These are phyloP conservation scores for Eupsilia transversa DNA, from an alignment of 2,888 invertebrate species.

Conservation along the genomic window DNA sequence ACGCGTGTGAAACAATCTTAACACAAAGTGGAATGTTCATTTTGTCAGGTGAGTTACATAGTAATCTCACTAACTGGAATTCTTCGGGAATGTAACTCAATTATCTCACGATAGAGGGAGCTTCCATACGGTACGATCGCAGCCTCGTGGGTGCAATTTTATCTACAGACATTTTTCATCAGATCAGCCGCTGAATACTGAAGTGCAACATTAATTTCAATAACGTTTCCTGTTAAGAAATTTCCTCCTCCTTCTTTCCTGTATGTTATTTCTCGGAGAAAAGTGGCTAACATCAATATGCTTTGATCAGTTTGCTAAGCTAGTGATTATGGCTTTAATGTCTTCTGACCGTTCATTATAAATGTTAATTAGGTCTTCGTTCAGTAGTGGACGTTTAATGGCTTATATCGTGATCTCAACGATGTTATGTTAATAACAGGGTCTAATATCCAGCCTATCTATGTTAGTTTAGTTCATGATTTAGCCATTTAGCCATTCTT, in stretches of 20 bases:
- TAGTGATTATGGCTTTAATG: constrained; percentile 4
- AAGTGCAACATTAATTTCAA: constrained; percentile 58
- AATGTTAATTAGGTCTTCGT: constrained; percentile 11
- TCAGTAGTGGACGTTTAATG: not conserved
- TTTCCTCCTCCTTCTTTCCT: not conserved
- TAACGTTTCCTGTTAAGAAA: constrained; percentile 26
- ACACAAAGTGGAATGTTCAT: constrained; percentile 37
- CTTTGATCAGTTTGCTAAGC: constrained; percentile 26
- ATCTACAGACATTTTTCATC: constrained; percentile 70
- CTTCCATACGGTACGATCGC: constrained; percentile 21
- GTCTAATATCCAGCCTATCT: not conserved
- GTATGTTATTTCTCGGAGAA: constrained; percentile 11
- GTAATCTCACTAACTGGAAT: constrained; percentile 61
- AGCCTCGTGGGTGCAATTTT: constrained; percentile 45
- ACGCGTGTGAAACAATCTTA: constrained; percentile 5
- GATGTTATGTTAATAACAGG: constrained; percentile 1
- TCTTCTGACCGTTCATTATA: not conserved
- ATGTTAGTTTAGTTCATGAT: not conserved
- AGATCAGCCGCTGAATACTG: constrained; percentile 32
- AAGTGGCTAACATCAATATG: constrained; percentile 15
- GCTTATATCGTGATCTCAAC: not conserved
- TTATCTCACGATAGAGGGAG: constrained; percentile 63
- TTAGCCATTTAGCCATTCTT: too few species aligned
- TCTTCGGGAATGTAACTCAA: constrained; percentile 72
- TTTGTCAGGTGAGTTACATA: constrained; percentile 44